Evolutionary conservation across 1,140 invertebrate species (phyloP), one percentile per base, ranked within the genome.

Genomic region (Drosophila aff.): DNA sequence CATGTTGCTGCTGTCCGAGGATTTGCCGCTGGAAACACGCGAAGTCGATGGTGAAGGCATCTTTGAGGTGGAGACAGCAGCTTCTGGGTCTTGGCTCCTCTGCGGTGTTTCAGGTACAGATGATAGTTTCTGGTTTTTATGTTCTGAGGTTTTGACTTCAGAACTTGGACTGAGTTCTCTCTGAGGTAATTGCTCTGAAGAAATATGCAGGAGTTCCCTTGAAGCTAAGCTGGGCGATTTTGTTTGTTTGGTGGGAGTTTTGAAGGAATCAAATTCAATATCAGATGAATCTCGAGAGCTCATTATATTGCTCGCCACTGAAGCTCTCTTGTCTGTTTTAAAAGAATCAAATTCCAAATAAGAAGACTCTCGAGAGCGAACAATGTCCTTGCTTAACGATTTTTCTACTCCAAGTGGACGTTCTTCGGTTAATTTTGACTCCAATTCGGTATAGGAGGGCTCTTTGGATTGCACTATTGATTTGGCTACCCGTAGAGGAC

Each of bases 1-100:
- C 9, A 43, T 15, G 26, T 57, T 71, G 46, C 79, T 76, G 72
- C 75, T 85, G 66, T 62, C 47, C 6, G 77, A 75, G 13, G 84
- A 82, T 11, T 57, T 57, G 0, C 53, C 57, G 1, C 79, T 79
- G 9, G 79, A 75, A 10, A 60, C 9, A 10, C 65, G 68, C 2
- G 84, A 75, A 2, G 23, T 6, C 1, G 43, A 21, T 4, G 76
- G 67, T 6, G 75, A 55, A 16, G 44, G 33, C 21, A 41, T 18
- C 38, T 73, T 73, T 15, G 46, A 11, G 11, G 46, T 4, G 46
- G 55, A n/a, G 7, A 2, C 31, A 11, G 3, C 15, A 7, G 28
- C 28, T 38, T 59, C 8, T 28, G 53, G n/a, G 13, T 15, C 3
- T 23, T 52, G 15, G 4, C 6, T 26, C 8, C n/a, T 61, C 8